Evolutionary conservation across 2,797 vertebrate genomes (phyloP), one percentile per base, ranked within the genome.

Genomic region (Malacoctenus gilli): DNA sequence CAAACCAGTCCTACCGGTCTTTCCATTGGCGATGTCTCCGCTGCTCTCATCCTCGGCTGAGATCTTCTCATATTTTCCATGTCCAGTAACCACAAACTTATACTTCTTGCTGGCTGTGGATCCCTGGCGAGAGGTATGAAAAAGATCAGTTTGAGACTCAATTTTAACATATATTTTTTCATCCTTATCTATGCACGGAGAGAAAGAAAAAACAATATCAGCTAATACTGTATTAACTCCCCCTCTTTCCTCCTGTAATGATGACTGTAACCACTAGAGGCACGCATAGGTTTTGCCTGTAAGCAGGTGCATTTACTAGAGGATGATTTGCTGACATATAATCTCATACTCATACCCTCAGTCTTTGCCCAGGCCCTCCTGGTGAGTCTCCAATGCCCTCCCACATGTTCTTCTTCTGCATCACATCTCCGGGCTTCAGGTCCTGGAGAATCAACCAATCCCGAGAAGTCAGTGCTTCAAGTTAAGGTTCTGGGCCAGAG

Each of bases 61-160:
- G 54, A 96, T 91, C 81, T 96, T 99, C 89, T 97, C 95, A 4
- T 98, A 99, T 79, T 96, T 96, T 11, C 96, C 97, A 0, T 99
- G 97, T 51, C 96, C 96, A 0, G 92, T 94, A 58, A 95, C 86
- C 73, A 99, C 89, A 65, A 95, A 99, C 68, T 93, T 98, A 73
- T 94, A 97, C 77, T 87, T 95, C 83, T 95, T 96, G 57, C 90
- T 89, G 51, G 89, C 86, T 0, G 89, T 51, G 34, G 85, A 52
- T 5, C 81, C 78, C 96, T 98, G 69, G 36, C 48, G 22, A 66
- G 30, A 73, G 25, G 73, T 1, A 22, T 54, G 1, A 52, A 11
- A 4, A 4, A 1, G 1, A 12, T 22, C 14, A 23, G 22, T 8
- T 23, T 23, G 22, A 23, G 8, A 23, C 22, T 8, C 4, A 31